phyloP scores from a whole-genome alignment of 2,113 vertebrate genomes.

The Chitala chitala region DNA sequence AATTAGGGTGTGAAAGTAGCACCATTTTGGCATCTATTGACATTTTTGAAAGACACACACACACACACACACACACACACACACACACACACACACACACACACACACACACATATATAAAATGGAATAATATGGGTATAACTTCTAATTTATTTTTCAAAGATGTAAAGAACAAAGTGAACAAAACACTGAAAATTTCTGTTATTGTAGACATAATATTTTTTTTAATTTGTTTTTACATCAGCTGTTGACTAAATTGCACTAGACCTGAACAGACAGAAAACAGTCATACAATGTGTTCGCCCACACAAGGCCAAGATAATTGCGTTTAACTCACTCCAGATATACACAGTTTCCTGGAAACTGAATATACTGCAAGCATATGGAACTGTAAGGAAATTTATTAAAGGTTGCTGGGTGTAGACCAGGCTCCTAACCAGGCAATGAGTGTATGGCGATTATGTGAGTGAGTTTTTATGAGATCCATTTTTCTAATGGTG shows the following conservation, averaged over 20 bases:
- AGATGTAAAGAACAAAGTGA: not conserved
- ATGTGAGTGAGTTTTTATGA: slow-evolving; percentile 6
- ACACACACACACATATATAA: too few relatives aligned
- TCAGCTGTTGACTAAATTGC: slow-evolving; percentile 1
- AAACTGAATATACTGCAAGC: slow-evolving; percentile 37
- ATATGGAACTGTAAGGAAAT: slow-evolving; percentile 32
- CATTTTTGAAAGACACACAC: too few relatives aligned
- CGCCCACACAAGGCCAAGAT: slow-evolving; percentile 17
- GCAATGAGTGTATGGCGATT: not conserved
- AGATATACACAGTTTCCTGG: slow-evolving; percentile 37
- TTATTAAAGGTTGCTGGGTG: slow-evolving; percentile 25
- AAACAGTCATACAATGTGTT: not conserved
- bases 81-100: too few relatives aligned
- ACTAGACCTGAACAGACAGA: slow-evolving; percentile 16
- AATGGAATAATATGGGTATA: too few relatives aligned
- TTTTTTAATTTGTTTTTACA: not conserved
- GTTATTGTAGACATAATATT: not conserved
- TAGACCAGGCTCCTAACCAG: slow-evolving; percentile 17
- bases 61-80: too few relatives aligned
- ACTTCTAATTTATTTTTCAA: too few relatives aligned
- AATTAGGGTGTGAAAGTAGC: too few relatives aligned
- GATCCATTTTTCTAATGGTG: not conserved
- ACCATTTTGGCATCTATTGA: too few relatives aligned
- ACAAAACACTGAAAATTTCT: not conserved
- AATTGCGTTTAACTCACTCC: slow-evolving; percentile 32